phyloP scores from a whole-genome alignment of 1,140 invertebrate species.

The Cyphomyrmex costatus region DNA sequence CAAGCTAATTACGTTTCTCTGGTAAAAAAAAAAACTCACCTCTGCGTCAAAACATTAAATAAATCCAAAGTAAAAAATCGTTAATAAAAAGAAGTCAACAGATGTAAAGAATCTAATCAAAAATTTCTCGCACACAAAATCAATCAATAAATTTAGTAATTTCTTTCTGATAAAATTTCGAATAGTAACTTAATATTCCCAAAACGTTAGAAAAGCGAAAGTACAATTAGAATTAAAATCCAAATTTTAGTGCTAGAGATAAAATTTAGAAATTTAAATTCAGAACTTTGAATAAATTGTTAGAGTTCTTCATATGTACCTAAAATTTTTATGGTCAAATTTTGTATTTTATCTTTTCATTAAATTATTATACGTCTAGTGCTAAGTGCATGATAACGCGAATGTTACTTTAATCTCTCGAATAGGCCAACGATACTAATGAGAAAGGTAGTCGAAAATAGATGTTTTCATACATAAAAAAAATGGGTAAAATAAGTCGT shows the following conservation, averaged over 20 bases:
- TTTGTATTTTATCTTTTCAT: conserved; percentile 11
- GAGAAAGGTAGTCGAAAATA: conserved; percentile 18
- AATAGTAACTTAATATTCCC: neutral
- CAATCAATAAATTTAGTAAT: neutral
- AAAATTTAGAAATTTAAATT: neutral
- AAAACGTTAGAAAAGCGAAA: neutral
- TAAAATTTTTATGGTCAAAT: neutral
- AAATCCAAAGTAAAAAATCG: too few species aligned
- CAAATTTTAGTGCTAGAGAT: neutral
- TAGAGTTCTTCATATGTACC: too few species aligned
- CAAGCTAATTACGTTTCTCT: too few species aligned
- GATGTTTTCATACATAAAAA: conserved; percentile 23
- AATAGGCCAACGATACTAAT: neutral
- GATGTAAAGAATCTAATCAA: too few species aligned
- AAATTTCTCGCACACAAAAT: neutral
- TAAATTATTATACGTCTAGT: neutral
- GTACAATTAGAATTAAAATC: neutral
- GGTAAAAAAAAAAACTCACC: too few species aligned
- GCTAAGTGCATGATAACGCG: neutral
- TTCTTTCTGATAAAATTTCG: too few species aligned
- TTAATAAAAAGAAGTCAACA: too few species aligned
- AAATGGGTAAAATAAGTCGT: neutral
- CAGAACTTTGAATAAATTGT: neutral
- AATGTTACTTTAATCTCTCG: neutral
- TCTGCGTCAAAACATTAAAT: too few species aligned